Percentiles rank a stretch among this genome's conserved stretches.
Evolutionary conservation across 35 echinoderm and acorn worm genomes (phyloP).

Genomic region (Acanthaster planci): DNA sequence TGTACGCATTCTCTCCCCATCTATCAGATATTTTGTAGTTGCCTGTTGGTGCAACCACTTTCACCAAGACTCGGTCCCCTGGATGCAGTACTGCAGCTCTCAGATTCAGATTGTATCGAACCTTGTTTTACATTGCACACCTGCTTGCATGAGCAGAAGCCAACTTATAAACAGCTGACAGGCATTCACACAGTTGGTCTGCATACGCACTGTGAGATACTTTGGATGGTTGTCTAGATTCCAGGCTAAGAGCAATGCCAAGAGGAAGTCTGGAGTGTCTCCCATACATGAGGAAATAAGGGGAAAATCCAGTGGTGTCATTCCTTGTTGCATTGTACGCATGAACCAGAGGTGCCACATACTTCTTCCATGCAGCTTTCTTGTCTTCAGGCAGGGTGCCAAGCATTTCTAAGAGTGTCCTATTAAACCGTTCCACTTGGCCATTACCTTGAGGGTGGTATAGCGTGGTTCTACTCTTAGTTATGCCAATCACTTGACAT

Average conservation of each 20-base stretch:
- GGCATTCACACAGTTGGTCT: neutral
- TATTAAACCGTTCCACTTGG: conserved; percentile 23
- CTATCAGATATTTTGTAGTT: conserved; percentile 43
- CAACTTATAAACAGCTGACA: conserved; percentile 1
- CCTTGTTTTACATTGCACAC: too few relatives aligned
- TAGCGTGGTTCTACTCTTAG: conserved; percentile 55
- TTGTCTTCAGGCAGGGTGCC: neutral
- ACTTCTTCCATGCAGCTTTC: conserved; percentile 53
- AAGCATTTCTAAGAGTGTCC: conserved; percentile 18
- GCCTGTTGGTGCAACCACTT: neutral
- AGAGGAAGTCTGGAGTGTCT: conserved; percentile 41
- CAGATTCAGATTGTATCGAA: neutral
- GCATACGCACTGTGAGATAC: neutral
- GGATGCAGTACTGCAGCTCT: neutral
- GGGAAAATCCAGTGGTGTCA: conserved; percentile 46
- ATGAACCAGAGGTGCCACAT: conserved; percentile 55
- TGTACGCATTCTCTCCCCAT: neutral
- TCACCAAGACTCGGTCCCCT: conserved; percentile 38
- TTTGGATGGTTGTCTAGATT: neutral
- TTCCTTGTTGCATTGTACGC: conserved; percentile 57
- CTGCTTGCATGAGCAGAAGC: neutral
- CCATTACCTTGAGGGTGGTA: conserved; percentile 56
- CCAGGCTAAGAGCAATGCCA: conserved; percentile 13
- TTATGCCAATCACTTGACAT: conserved; percentile 48
- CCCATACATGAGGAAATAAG: conserved; percentile 54